phyloP scores from a whole-genome alignment of 2,797 vertebrate genomes.

The Poeciliopsis turneri region DNA sequence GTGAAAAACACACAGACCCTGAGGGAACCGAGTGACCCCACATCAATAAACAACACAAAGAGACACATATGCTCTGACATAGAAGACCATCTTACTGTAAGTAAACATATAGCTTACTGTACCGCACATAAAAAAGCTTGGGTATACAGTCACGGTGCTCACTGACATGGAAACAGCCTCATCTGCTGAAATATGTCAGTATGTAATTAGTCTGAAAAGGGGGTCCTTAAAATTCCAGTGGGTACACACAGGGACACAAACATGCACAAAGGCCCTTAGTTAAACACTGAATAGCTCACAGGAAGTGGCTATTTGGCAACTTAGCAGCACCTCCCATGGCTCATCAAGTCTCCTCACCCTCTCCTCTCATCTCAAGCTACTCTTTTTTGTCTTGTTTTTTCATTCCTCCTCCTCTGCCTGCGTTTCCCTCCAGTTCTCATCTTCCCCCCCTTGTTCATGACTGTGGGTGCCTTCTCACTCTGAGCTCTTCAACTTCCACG shows the following conservation, averaged over 20 bases:
- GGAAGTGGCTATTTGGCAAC: slow-evolving; percentile 76
- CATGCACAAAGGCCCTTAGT: slow-evolving; percentile 72
- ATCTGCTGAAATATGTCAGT: slow-evolving; percentile 66
- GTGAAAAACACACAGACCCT: slow-evolving; percentile 48
- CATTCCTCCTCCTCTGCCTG: slow-evolving; percentile 40
- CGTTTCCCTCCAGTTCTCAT: slow-evolving; percentile 48
- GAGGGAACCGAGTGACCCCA: slow-evolving; percentile 67
- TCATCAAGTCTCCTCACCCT: slow-evolving; percentile 59
- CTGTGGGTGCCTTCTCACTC: slow-evolving; percentile 72
- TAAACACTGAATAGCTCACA: slow-evolving; percentile 70
- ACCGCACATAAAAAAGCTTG: neutral
- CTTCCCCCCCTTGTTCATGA: slow-evolving; percentile 48
- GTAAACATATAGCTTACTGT: slow-evolving; percentile 7
- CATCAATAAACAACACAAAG: slow-evolving; percentile 55
- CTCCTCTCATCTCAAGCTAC: slow-evolving; percentile 54
- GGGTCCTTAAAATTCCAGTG: slow-evolving; percentile 77
- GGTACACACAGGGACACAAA: slow-evolving; percentile 64
- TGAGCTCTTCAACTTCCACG: slow-evolving; percentile 66
- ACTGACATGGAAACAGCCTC: slow-evolving; percentile 57
- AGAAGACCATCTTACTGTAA: slow-evolving; percentile 47
- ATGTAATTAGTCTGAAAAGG: slow-evolving; percentile 70
- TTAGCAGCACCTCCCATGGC: slow-evolving; percentile 72
- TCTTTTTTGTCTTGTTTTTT: slow-evolving; percentile 65
- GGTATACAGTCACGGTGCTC: slow-evolving; percentile 29
- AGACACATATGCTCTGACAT: slow-evolving; percentile 66